Base-by-base conservation (phyloP, 1,140 invertebrate species). In the Sarcophaga peregrina region DNA sequence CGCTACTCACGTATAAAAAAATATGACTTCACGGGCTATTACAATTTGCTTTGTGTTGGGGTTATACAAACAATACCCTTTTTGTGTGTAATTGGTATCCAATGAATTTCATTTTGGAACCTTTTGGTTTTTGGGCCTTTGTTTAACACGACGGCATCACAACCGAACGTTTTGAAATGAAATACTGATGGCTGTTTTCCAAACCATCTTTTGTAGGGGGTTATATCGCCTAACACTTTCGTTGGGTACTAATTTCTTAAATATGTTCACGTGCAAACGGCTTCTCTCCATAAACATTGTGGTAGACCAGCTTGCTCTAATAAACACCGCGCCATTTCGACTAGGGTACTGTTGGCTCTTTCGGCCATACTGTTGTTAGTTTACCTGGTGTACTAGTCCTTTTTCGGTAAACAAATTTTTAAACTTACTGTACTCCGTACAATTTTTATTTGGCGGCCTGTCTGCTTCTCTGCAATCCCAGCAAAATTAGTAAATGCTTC, bases 211-310 rank as follows among this genome's bases (percentile, higher is more conserved):
- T n/a, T n/a, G n/a, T n/a, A n/a, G n/a, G n/a, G n/a, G n/a, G n/a
- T n/a, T n/a, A n/a, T n/a, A n/a, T n/a, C n/a, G n/a, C n/a, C n/a
- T n/a, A n/a, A n/a, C n/a, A n/a, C n/a, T n/a, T 46, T 84, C 81
- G 20, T 73, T 75, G 25, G 17, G 84, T 78, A 4, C 78, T 80
- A 58, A 25, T 48, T 48, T 83, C 80, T 46, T 20, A 84, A 8
- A 52, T 92, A 92, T 8, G 87, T 86, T 5, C 91, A 89, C 5
- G 88, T 90, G 17, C 86, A 84, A 1, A 90, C 80, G 5, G 91
- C 91, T 85, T 92, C 91, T 8, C 88, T 91, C 91, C 91, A 92
- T 84, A 87, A 91, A n/a, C 76, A 83, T 46, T 89, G 87, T 15
- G 80, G 47, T 68, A 92, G 82, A 1, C 86, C 83, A 68, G 89